Evolutionary conservation across 2,888 invertebrate genomes (phyloP).

Genomic region (Cephalotes varians): DNA sequence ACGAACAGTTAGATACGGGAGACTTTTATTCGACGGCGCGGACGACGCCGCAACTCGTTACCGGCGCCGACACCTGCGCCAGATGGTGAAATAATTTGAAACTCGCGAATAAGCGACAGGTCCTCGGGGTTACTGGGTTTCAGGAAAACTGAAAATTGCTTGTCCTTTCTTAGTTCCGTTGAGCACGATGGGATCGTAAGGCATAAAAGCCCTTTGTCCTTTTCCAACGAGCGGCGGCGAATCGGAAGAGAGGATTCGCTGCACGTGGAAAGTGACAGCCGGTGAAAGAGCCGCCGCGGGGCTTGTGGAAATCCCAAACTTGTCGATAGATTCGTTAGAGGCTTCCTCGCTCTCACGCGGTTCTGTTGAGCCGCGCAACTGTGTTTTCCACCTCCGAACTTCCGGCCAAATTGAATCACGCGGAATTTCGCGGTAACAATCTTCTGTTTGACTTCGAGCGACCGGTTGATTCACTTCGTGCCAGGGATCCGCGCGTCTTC

Average conservation of each 20-base stretch:
- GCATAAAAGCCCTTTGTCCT: slow-evolving; percentile 14
- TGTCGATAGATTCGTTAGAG: slow-evolving; percentile 73
- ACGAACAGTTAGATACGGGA: slow-evolving; percentile 31
- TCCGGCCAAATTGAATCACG: slow-evolving; percentile 77
- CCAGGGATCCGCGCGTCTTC: slow-evolving; percentile 47
- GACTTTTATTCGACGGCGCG: slow-evolving; percentile 42
- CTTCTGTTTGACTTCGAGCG: slow-evolving; percentile 81
- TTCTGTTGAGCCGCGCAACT: slow-evolving; percentile 33
- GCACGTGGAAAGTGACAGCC: slow-evolving; percentile 40
- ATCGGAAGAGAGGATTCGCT: slow-evolving; percentile 17
- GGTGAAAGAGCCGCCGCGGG: slow-evolving; percentile 47
- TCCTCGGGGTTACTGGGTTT: slow-evolving; percentile 29
- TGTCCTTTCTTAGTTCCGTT: slow-evolving; percentile 42
- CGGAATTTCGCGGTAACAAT: slow-evolving; percentile 77
- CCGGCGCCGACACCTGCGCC: slow-evolving; percentile 73
- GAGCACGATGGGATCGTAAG: not conserved
- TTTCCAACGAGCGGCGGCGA: not conserved
- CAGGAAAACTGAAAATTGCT: slow-evolving; percentile 60
- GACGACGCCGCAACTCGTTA: slow-evolving; percentile 69
- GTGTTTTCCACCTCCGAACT: slow-evolving; percentile 70
- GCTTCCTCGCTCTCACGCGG: slow-evolving; percentile 8
- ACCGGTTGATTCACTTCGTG: slow-evolving; percentile 77
- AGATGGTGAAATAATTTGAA: slow-evolving; percentile 80
- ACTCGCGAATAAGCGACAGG: slow-evolving; percentile 68
- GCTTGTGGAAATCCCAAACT: slow-evolving; percentile 51